Conservation (phyloP, 2,797 vertebrate genomes). For the Typhlichthys subterraneus region DNA sequence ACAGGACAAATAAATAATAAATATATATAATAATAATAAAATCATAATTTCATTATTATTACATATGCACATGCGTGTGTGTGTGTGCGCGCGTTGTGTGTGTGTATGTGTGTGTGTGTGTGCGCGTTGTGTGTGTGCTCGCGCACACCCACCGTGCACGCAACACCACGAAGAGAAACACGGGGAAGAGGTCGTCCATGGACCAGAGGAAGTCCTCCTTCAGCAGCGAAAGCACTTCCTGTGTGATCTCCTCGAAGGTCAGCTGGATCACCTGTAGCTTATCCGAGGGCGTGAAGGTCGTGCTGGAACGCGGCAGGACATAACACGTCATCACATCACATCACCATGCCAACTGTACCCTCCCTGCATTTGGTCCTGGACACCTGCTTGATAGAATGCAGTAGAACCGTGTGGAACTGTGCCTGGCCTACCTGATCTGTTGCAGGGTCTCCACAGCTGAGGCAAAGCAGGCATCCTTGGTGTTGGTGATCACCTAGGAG, state of each 20-base stretch:
- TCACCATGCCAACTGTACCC: no score
- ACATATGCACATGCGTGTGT: background rate
- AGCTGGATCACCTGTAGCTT: conserved; percentile 97
- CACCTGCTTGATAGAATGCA: no score
- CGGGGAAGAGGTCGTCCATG: conserved; percentile 98
- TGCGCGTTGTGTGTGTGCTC: background rate
- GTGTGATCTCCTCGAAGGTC: conserved; percentile 97
- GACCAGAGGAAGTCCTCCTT: conserved; percentile 97
- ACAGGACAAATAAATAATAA: no score
- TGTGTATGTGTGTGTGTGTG: background rate
- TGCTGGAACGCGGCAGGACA: conserved; percentile 73
- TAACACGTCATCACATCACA: background rate
- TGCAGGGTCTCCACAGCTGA: conserved; percentile 94
- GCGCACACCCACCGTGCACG: conserved; percentile 85
- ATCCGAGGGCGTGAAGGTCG: conserved; percentile 96
- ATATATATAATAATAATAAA: no score
- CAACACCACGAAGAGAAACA: conserved; percentile 97
- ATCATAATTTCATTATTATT: no score
- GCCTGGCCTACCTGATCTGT: conserved; percentile 88
- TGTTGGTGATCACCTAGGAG: conserved; percentile 65
- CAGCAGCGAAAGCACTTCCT: conserved; percentile 87
- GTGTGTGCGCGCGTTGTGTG: background rate
- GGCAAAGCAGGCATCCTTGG: conserved; percentile 92
- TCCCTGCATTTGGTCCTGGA: no score
- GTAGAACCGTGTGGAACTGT: background rate